Evolutionary conservation across 2,797 vertebrate species (phyloP).

Genomic region (Microctenopoma steveboyesi): DNA sequence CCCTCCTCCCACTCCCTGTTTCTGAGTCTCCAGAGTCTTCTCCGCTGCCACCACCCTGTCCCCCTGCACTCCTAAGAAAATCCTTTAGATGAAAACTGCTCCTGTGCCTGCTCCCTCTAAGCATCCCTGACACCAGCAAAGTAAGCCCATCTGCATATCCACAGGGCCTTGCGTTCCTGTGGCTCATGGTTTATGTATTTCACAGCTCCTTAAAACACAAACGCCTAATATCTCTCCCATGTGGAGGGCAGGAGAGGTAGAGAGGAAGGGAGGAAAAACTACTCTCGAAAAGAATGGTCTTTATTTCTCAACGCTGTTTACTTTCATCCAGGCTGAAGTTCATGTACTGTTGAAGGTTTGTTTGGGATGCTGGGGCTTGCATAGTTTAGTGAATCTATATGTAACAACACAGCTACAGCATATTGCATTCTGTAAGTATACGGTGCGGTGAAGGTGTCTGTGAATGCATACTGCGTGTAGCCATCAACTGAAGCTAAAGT

Average conservation of each 20-base stretch:
- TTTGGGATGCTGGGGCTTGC: slow-evolving; percentile 64
- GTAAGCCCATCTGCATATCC: slow-evolving; percentile 99
- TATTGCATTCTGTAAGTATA: slow-evolving; percentile 43
- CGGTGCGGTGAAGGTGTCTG: slow-evolving; percentile 3
- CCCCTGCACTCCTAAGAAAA: slow-evolving; percentile 87
- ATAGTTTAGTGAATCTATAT: slow-evolving; percentile 57
- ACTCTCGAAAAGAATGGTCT: slow-evolving; percentile 70
- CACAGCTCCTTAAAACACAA: slow-evolving; percentile 99
- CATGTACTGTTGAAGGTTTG: slow-evolving; percentile 72
- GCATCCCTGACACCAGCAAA: slow-evolving; percentile 97
- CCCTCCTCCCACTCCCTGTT: slow-evolving; percentile 69
- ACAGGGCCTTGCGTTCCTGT: slow-evolving; percentile 96
- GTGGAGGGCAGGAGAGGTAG: slow-evolving; percentile 80
- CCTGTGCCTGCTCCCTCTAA: slow-evolving; percentile 86
- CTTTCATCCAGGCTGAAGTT: slow-evolving; percentile 69
- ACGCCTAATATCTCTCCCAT: slow-evolving; percentile 98
- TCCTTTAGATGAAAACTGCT: slow-evolving; percentile 94
- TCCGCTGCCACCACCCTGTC: slow-evolving; percentile 81
- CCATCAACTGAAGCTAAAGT: slow-evolving; percentile 45
- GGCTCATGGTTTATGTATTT: slow-evolving; percentile 99
- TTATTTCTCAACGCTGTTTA: slow-evolving; percentile 74
- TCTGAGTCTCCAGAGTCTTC: slow-evolving; percentile 77
- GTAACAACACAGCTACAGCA: slow-evolving; percentile 31
- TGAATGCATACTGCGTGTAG: slow-evolving; percentile 27
- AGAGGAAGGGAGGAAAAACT: slow-evolving; percentile 63